These are phyloP conservation scores for Engraulis encrasicolus DNA, from an alignment of 2,113 vertebrate genomes.

Conservation along the genomic window DNA sequence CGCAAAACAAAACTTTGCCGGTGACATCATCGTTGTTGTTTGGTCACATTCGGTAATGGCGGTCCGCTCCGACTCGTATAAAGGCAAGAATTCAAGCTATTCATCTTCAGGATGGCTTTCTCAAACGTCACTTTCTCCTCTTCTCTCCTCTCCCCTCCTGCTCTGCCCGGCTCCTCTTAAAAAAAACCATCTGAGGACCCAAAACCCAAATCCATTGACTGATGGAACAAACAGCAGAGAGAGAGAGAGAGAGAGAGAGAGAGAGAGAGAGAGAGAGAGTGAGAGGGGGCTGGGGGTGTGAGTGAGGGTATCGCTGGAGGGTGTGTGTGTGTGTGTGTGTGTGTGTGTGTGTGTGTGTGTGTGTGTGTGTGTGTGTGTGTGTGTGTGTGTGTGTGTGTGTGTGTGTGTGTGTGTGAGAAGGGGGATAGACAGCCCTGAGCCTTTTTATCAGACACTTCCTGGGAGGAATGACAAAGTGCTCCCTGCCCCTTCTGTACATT, in stretches of 20 bases:
- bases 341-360: too few species aligned
- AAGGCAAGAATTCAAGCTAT: conserved; percentile 20
- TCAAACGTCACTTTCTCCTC: conserved; percentile 30
- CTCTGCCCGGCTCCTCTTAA: too few species aligned
- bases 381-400: too few species aligned
- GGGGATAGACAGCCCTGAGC: conserved; percentile 45
- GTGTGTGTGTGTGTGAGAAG: neutral
- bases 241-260: conserved; percentile 45
- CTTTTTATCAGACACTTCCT: conserved; percentile 56
- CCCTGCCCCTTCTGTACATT: conserved; percentile 65
- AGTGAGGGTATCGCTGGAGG: too few species aligned
- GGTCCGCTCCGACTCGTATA: neutral
- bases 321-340: too few species aligned
- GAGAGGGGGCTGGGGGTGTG: too few species aligned
- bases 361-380: too few species aligned
- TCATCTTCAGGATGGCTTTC: neutral
- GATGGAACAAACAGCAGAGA: conserved; percentile 55
- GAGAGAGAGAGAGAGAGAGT: too few species aligned
- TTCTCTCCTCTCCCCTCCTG: too few species aligned
- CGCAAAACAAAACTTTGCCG: neutral
- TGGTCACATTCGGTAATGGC: neutral
- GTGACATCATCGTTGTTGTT: neutral
- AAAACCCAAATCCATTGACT: conserved; percentile 55
- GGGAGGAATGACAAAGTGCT: conserved; percentile 69
- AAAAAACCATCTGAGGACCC: conserved; percentile 44